A percentile compares a stretch with the other conserved stretches of the same genome.
These are phyloP conservation scores for Pseudeuparius sepicola DNA, from an alignment of 2,888 invertebrate genomes.

Conservation along the genomic window DNA sequence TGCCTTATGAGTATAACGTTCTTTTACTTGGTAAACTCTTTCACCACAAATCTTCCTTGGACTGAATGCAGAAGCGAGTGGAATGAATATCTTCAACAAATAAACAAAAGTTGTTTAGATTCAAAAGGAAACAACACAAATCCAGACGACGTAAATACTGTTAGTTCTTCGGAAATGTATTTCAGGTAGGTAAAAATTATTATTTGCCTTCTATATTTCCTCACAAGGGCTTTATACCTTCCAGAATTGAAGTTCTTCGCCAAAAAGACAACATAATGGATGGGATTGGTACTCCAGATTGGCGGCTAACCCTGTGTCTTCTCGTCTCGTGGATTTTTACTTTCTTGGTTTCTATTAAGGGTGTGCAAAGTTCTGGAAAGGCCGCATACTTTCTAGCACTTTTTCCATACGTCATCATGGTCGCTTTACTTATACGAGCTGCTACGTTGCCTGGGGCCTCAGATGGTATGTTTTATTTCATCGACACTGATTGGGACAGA, in stretches of 20 bases:
- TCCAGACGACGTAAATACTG: slow-evolving; percentile 14
- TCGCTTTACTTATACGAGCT: slow-evolving; percentile 60
- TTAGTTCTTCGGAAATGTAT: slow-evolving; percentile 43
- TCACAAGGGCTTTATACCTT: slow-evolving; percentile 15
- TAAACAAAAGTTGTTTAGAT: slow-evolving; percentile 27
- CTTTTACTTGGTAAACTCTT: slow-evolving; percentile 64
- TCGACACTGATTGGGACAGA: slow-evolving; percentile 69
- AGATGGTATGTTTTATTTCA: slow-evolving; percentile 66
- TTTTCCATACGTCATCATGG: slow-evolving; percentile 72
- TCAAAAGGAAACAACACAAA: slow-evolving; percentile 18
- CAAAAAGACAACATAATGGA: slow-evolving; percentile 40
- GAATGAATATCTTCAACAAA: slow-evolving; percentile 30
- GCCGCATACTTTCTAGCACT: slow-evolving; percentile 83
- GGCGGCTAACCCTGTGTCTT: slow-evolving; percentile 58
- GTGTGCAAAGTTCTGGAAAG: slow-evolving; percentile 71
- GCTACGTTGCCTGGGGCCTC: slow-evolving; percentile 58
- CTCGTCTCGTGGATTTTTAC: slow-evolving; percentile 58
- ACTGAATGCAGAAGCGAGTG: slow-evolving; percentile 52
- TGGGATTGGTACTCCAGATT: slow-evolving; percentile 48
- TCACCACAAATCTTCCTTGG: slow-evolving; percentile 64
- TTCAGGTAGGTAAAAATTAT: slow-evolving; percentile 40
- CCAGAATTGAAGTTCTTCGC: slow-evolving; percentile 44
- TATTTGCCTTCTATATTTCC: background rate
- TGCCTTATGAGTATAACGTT: slow-evolving; percentile 63
- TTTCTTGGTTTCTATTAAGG: slow-evolving; percentile 58